These are phyloP conservation scores for Theristicus caerulescens DNA, from an alignment of 2,113 vertebrate species.

Conservation along the genomic window DNA sequence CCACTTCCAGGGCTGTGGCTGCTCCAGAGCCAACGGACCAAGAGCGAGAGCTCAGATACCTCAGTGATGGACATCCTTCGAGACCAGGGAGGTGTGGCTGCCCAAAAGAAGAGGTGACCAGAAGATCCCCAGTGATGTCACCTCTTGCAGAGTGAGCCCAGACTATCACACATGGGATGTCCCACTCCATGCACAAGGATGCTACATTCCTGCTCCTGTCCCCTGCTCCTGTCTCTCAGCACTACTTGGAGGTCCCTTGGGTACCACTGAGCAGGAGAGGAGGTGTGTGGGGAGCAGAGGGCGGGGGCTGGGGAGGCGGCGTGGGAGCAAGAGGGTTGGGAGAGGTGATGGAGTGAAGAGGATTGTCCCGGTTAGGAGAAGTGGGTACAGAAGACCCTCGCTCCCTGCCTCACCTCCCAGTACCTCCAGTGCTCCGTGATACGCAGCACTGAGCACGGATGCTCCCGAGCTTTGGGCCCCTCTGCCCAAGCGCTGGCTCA, in stretches of 20 bases:
- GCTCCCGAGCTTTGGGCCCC: neutral
- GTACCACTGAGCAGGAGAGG: neutral
- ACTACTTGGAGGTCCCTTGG: neutral
- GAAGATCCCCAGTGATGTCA: neutral
- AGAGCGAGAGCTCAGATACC: rapidly evolving
- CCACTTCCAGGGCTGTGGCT: neutral
- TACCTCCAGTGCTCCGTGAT: neutral
- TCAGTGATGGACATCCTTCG: rapidly evolving
- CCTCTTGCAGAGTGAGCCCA: neutral
- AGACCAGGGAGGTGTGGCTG: neutral
- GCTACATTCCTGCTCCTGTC: neutral
- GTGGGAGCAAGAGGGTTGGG: neutral
- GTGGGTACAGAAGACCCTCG: neutral
- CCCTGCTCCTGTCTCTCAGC: neutral
- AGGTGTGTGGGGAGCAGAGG: neutral
- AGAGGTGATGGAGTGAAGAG: neutral
- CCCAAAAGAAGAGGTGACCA: neutral
- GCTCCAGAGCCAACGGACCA: neutral
- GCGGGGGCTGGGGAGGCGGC: neutral
- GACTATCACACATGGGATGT: neutral
- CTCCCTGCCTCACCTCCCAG: neutral
- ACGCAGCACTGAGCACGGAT: rapidly evolving
- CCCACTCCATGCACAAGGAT: neutral
- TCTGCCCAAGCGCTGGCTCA: neutral
- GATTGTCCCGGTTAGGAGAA: neutral